Percentiles rank a stretch among this genome's conserved stretches.
These are phyloP conservation scores for Thalassaphorura encarpata DNA, from an alignment of 1,140 invertebrate genomes.

Conservation along the genomic window DNA sequence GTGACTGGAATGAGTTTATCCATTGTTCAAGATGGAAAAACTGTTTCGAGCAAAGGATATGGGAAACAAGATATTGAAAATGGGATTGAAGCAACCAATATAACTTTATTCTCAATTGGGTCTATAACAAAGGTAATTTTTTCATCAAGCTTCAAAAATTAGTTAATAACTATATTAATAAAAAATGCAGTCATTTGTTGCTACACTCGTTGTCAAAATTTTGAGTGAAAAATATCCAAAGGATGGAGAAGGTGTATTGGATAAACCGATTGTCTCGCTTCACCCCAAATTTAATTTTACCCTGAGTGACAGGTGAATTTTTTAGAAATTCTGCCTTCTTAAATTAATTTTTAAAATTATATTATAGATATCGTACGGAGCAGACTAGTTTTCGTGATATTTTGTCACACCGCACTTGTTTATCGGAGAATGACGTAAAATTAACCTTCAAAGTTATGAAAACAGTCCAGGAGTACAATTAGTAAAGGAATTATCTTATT, in stretches of 20 bases:
- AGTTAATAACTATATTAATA: too few species aligned
- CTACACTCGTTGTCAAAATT: neutral
- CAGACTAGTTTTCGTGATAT: neutral
- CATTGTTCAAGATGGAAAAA: too few species aligned
- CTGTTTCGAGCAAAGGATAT: too few species aligned
- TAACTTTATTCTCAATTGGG: neutral
- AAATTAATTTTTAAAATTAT: neutral
- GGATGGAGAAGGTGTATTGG: neutral
- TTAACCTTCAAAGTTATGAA: neutral
- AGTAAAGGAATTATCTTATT: too few species aligned
- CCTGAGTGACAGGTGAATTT: neutral
- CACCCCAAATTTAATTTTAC: neutral
- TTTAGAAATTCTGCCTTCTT: too few species aligned
- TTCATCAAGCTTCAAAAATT: too few species aligned
- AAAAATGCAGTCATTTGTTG: neutral
- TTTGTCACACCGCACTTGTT: neutral
- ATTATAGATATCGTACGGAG: neutral
- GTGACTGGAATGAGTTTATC: too few species aligned
- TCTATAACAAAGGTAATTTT: conserved; percentile 9
- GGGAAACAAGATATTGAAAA: too few species aligned
- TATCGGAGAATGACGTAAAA: neutral
- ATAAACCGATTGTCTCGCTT: conserved; percentile 3
- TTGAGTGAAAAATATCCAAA: conserved; percentile 8
- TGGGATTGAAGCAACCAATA: too few species aligned
- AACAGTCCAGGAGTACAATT: neutral